Evolutionary conservation across 2,888 invertebrate genomes (phyloP), one percentile per base, ranked within the genome.

Genomic region (Cataglyphis cursor): DNA sequence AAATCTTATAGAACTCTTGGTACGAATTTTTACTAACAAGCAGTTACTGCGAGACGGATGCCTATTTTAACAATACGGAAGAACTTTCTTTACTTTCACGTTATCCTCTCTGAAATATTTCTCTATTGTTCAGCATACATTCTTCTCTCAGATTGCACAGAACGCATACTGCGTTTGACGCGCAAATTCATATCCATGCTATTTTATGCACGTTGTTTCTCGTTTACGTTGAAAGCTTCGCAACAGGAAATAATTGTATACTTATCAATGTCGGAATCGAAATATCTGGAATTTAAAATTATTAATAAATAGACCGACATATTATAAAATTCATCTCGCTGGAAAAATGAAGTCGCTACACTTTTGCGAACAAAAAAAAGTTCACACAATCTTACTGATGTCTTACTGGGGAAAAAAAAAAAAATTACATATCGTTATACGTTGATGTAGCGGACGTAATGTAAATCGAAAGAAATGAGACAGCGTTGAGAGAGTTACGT

Each of bases 391-490:
- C 15, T 21, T n/a, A 10, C 48, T 48, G 64, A 31, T 51, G 51
- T 68, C 38, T 51, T 38, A 44, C 48, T 66, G n/a, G 51, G 18
- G 15, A 44, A 59, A 72, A 48, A 68, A 70, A 41, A 41, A 41
- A 41, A 41, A 41, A 12, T 3, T 24, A 54, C 21, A 10, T 31
- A 18, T 35, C 24, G 72, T 54, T 70, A 51, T n/a, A 76, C 72
- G 15, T 76, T 76, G 75, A 51, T 24, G 76, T 54, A 38, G 75
- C 72, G 68, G 21, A 59, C 12, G 44, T 73, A 59, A 44, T 57
- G 21, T 57, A 64, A 28, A 44, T 24, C 57, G 75, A 76, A 80
- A 54, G 81, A 62, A 81, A 44, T 35, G 81, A 66, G 81, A 81
- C 81, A 24, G 44, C 31, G 41, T 21, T 21, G 82, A 74, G 54